These are phyloP conservation scores for Leucophenga maculata DNA, from an alignment of 2,888 invertebrate genomes.

Conservation along the genomic window DNA sequence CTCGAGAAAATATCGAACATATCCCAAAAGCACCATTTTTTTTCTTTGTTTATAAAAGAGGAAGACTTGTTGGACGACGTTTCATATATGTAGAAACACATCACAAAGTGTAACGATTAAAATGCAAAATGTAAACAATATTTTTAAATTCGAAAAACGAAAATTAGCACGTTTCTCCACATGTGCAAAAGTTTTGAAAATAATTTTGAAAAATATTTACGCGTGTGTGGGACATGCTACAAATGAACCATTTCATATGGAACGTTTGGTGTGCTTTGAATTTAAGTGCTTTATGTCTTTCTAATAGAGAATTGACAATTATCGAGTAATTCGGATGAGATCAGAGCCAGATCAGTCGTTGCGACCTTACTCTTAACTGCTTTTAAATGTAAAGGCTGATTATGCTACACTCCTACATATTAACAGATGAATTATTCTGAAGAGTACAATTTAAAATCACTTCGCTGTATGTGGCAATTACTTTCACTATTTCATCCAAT, in stretches of 20 bases:
- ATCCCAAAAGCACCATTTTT: slow-evolving; percentile 48
- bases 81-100: slow-evolving; percentile 20
- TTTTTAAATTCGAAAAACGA: slow-evolving; percentile 45
- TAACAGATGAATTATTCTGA: too few relatives aligned
- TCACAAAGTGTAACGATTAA: slow-evolving; percentile 63
- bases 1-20: slow-evolving; percentile 54
- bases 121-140: slow-evolving; percentile 58
- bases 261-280: slow-evolving; percentile 7
- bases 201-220: slow-evolving; percentile 45
- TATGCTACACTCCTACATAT: too few relatives aligned
- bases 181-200: slow-evolving; percentile 59
- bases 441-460: too few relatives aligned
- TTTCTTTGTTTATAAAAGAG: slow-evolving; percentile 61
- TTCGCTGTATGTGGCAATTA: slow-evolving; percentile 44
- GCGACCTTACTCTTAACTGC: too few relatives aligned
- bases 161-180: slow-evolving; percentile 60
- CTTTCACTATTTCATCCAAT: slow-evolving; percentile 59
- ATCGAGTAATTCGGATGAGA: too few relatives aligned
- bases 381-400: too few relatives aligned
- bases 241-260: slow-evolving; percentile 45
- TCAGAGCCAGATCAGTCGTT: too few relatives aligned
- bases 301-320: too few relatives aligned
- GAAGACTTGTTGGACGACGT: slow-evolving; percentile 52
- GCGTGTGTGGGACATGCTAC: slow-evolving; percentile 47
- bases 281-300: too few relatives aligned